phyloP scores from a whole-genome alignment of 2,113 vertebrate species.

The Chloropsis hardwickii region DNA sequence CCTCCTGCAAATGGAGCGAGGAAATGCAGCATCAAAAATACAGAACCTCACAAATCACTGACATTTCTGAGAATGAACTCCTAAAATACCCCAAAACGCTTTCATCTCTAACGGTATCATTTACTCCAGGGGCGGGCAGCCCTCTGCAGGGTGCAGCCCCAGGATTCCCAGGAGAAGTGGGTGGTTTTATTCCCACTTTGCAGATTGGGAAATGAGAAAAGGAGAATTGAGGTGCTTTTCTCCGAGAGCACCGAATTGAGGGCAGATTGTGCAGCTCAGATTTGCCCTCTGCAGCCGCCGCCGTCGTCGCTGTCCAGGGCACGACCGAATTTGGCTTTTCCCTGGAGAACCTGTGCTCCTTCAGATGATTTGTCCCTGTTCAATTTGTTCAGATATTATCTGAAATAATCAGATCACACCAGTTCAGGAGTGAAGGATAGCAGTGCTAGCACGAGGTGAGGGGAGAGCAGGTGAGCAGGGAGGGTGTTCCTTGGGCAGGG shows the following conservation, averaged over 20 bases:
- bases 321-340: background rate
- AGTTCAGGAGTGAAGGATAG: background rate
- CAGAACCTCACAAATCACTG: background rate
- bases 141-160: background rate
- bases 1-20: background rate
- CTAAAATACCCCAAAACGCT: background rate
- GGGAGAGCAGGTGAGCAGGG: background rate
- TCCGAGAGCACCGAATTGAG: background rate
- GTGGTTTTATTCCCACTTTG: background rate
- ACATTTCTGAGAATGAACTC: background rate
- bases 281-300: background rate
- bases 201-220: background rate
- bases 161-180: background rate
- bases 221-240: background rate
- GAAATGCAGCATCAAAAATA: background rate
- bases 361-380: background rate
- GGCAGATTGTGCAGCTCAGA: background rate
- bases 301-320: fast-evolving
- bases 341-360: background rate
- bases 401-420: background rate
- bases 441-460: fast-evolving
- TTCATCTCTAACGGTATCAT: background rate
- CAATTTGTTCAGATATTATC: no score
- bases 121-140: background rate
- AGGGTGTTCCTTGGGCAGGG: fast-evolving